Conservation (phyloP, 2,888 invertebrate genomes). For the Taphrorychus bicolor region DNA sequence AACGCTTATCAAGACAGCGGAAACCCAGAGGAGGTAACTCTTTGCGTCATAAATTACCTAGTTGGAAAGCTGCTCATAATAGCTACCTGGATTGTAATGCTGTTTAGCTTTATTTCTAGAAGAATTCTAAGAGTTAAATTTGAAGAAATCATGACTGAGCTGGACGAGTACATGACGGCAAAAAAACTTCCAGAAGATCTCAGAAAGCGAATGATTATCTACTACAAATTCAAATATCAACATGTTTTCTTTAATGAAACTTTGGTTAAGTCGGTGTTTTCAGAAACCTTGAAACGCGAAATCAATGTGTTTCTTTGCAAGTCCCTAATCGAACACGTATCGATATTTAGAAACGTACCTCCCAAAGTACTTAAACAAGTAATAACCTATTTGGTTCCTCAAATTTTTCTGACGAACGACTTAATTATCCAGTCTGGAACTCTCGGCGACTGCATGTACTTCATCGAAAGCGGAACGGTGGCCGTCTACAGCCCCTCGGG, state of each 20-base stretch:
- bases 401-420: too few species aligned
- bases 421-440: slow-evolving; percentile 66
- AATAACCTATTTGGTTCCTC: too few species aligned
- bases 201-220: slow-evolving; percentile 54
- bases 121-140: slow-evolving; percentile 56
- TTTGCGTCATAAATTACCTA: slow-evolving; percentile 32
- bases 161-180: slow-evolving; percentile 56
- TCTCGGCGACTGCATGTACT: slow-evolving; percentile 70
- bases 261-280: slow-evolving; percentile 46
- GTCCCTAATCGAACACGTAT: slow-evolving; percentile 64
- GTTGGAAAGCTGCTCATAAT: slow-evolving; percentile 39
- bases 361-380: slow-evolving; percentile 62
- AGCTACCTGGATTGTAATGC: slow-evolving; percentile 35
- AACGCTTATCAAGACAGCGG: background rate
- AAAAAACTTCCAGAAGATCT: slow-evolving; percentile 57
- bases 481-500: slow-evolving; percentile 69
- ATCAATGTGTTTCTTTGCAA: slow-evolving; percentile 65
- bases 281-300: slow-evolving; percentile 60
- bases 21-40: slow-evolving; percentile 27
- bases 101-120: slow-evolving; percentile 39
- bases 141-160: slow-evolving; percentile 57
- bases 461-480: slow-evolving; percentile 68
- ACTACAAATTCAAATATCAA: slow-evolving; percentile 58
- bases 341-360: slow-evolving; percentile 63
- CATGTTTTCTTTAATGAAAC: slow-evolving; percentile 59